Evolutionary conservation across 2,888 invertebrate species (phyloP), one percentile per base, ranked within the genome.

Genomic region (Agriotes lineatus): DNA sequence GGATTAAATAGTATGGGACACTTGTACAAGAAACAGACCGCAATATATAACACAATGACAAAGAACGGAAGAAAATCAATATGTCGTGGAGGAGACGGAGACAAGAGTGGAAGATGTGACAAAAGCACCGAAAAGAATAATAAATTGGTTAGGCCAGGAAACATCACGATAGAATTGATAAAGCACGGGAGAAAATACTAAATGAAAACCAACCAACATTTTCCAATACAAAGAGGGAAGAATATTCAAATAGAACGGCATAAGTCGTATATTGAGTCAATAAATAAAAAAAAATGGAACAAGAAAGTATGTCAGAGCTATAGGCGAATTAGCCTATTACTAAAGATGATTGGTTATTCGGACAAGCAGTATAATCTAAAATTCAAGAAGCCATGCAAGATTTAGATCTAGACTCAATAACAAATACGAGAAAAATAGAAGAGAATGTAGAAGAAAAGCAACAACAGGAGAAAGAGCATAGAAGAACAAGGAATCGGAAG

Each of bases 151-250:
- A 37, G 33, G 4, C 50, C 9, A 14, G 61, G 33, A 48, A 61
- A 33, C 33, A 50, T 45, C 16, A n/a, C n/a, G n/a, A n/a, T n/a
- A n/a, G n/a, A n/a, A n/a, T n/a, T n/a, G n/a, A n/a, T n/a, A 48
- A 60, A 50, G 18, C 22, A 37, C 19, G 58, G 16, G 2, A 12
- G 58, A 44, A 42, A 20, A 18, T 20, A 44, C 7, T 16, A 1
- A 9, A 58, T 58, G 44, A 19, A 39, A 42, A 19, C 39, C 12
- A 19, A 42, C 22, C 56, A 56, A 58, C 39, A 58, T 58, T 16
- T 39, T 22, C 22, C 39, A 58, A 4, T 35, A 58, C 9, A 39
- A 37, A 4, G 20, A 5, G n/a, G 19, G n/a, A n/a, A n/a, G n/a
- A n/a, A n/a, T n/a, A n/a, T n/a, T n/a, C n/a, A n/a, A n/a, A n/a